phyloP scores from a whole-genome alignment of 92 coral and sea anemone genomes.

The Phenganax subtilis region DNA sequence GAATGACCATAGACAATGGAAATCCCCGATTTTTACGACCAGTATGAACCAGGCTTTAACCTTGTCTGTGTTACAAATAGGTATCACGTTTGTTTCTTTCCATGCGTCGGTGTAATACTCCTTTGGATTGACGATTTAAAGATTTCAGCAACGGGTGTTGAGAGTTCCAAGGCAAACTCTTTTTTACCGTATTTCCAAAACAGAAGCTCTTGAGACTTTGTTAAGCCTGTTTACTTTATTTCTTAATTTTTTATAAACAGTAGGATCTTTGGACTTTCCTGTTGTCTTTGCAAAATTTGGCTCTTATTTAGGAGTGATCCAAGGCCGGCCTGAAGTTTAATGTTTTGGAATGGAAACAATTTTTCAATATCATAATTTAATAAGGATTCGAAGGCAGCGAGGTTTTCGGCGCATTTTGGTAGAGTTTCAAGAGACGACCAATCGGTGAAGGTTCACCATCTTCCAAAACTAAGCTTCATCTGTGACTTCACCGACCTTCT shows the following conservation, averaged over 20 bases:
- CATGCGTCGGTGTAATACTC: too few species aligned
- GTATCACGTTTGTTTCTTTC: too few species aligned
- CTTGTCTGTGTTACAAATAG: too few species aligned
- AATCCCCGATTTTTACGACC: too few species aligned
- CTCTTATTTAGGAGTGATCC: not conserved
- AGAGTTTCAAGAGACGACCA: not conserved
- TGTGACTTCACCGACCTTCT: not conserved
- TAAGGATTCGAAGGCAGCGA: slow-evolving; percentile 1
- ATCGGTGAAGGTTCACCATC: slow-evolving; percentile 6
- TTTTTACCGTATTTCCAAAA: not conserved
- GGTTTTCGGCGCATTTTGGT: not conserved
- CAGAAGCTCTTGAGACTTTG: not conserved
- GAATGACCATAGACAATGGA: too few species aligned
- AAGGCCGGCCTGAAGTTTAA: slow-evolving; percentile 2
- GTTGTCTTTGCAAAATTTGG: not conserved
- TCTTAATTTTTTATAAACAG: not conserved
- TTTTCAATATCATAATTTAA: slow-evolving; percentile 8
- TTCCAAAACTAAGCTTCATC: slow-evolving; percentile 14
- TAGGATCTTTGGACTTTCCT: not conserved
- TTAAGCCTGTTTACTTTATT: not conserved
- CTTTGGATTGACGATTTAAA: too few species aligned
- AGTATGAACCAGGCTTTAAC: too few species aligned
- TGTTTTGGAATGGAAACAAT: not conserved
- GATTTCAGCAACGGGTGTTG: too few species aligned
- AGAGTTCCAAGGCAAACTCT: not conserved